These are phyloP conservation scores for Drosophila pseudotakahashii DNA, from an alignment of 2,888 invertebrate species.

Conservation along the genomic window DNA sequence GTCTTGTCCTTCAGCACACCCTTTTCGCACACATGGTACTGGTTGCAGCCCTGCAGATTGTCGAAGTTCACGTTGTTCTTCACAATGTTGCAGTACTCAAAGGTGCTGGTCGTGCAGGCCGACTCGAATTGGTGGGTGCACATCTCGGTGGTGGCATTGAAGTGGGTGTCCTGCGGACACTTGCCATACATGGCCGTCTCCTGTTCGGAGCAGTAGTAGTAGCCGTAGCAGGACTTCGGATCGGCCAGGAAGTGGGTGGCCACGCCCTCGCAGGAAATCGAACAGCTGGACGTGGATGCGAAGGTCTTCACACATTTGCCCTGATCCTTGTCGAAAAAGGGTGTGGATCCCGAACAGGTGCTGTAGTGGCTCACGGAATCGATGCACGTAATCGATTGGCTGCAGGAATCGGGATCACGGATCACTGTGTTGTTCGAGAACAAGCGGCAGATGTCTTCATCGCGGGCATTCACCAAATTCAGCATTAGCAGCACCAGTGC, in stretches of 20 bases:
- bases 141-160: conserved; percentile 52
- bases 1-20: conserved; percentile 37
- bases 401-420: conserved; percentile 78
- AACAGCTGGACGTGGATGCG: conserved; percentile 42
- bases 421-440: conserved; percentile 70
- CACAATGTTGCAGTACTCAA: conserved; percentile 72
- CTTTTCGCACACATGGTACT: conserved; percentile 60
- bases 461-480: conserved; percentile 19
- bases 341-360: conserved; percentile 54
- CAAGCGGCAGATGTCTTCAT: conserved; percentile 65
- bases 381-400: conserved; percentile 67
- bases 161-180: conserved; percentile 58
- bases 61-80: conserved; percentile 65
- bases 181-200: conserved; percentile 50
- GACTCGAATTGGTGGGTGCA: conserved; percentile 54
- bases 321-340: conserved; percentile 62
- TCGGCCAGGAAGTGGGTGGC: conserved; percentile 46
- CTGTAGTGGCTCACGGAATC: conserved; percentile 52
- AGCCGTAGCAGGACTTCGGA: conserved; percentile 70
- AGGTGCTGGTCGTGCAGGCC: conserved; percentile 47
- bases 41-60: conserved; percentile 50
- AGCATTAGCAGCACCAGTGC: conserved; percentile 12
- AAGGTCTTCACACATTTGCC: conserved; percentile 50
- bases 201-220: conserved; percentile 61
- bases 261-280: conserved; percentile 51